Conservation (phyloP, 2,113 vertebrate species). For the sheep (Ovis aries) region DNA sequence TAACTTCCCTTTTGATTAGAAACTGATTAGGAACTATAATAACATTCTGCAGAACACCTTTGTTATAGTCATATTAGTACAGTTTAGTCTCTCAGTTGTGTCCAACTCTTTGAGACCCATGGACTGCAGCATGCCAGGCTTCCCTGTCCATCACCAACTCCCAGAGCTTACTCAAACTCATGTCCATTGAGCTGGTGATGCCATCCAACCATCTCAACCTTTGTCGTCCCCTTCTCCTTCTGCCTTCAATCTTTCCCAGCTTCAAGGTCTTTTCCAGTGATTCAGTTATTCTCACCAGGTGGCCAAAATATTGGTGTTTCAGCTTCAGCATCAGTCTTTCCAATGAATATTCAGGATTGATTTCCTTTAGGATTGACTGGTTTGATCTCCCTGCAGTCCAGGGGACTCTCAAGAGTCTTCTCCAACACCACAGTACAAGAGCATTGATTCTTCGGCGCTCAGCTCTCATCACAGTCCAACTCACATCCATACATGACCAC, state of each 20-base stretch:
- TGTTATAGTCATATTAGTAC: neutral
- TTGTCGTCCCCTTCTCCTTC: neutral
- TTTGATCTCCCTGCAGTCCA: neutral
- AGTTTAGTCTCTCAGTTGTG: neutral
- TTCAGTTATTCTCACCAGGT: neutral
- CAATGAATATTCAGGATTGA: neutral
- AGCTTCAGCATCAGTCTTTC: neutral
- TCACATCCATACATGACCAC: neutral
- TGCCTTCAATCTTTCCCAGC: neutral
- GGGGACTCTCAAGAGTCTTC: neutral
- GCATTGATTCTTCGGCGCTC: accelerated
- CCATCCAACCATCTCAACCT: neutral
- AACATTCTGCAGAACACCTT: neutral
- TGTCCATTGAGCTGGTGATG: accelerated
- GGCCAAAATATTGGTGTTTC: neutral
- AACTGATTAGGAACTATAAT: neutral
- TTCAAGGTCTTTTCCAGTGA: neutral
- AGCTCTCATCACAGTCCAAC: neutral
- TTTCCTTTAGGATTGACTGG: neutral
- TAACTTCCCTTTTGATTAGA: neutral
- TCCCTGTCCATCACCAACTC: neutral
- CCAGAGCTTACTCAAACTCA: neutral
- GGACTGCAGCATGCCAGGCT: neutral
- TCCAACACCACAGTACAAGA: neutral
- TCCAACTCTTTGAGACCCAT: neutral